Conservation (phyloP, 2,797 vertebrate genomes). For the Lindbergichthys nudifrons region DNA sequence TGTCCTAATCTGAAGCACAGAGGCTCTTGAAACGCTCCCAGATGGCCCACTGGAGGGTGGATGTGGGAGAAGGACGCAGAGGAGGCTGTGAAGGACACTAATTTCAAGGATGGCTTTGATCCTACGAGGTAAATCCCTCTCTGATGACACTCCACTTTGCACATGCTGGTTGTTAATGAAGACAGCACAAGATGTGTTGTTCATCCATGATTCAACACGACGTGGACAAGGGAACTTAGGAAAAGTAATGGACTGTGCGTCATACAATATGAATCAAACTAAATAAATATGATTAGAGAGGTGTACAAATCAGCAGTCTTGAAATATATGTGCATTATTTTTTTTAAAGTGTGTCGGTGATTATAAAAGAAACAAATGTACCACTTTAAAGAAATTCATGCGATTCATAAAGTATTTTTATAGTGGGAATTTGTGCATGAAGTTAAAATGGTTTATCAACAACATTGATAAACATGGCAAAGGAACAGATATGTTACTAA, state of each 20-base stretch:
- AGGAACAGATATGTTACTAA: too few relatives aligned
- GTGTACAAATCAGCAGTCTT: background rate
- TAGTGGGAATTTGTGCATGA: too few relatives aligned
- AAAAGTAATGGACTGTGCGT: background rate
- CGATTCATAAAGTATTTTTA: too few relatives aligned
- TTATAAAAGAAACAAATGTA: background rate
- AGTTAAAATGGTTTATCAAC: too few relatives aligned
- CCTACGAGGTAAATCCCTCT: conserved; percentile 59
- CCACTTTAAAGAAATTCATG: too few relatives aligned
- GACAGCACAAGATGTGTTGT: conserved; percentile 11
- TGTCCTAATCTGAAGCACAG: conserved; percentile 27
- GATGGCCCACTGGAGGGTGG: conserved; percentile 47
- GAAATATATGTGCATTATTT: background rate
- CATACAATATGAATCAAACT: background rate
- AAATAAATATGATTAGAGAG: background rate
- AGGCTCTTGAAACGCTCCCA: conserved; percentile 41
- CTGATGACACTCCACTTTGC: conserved; percentile 47
- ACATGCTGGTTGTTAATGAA: conserved; percentile 49
- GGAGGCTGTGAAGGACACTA: conserved; percentile 52
- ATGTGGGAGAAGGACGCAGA: conserved; percentile 31
- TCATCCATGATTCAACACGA: background rate
- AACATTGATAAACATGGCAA: too few relatives aligned
- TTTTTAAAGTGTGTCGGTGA: background rate
- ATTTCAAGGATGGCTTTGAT: conserved; percentile 61
- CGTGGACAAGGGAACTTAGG: background rate